These are phyloP conservation scores for Bilobella aurantiaca DNA, from an alignment of 1,140 invertebrate species.

Conservation along the genomic window DNA sequence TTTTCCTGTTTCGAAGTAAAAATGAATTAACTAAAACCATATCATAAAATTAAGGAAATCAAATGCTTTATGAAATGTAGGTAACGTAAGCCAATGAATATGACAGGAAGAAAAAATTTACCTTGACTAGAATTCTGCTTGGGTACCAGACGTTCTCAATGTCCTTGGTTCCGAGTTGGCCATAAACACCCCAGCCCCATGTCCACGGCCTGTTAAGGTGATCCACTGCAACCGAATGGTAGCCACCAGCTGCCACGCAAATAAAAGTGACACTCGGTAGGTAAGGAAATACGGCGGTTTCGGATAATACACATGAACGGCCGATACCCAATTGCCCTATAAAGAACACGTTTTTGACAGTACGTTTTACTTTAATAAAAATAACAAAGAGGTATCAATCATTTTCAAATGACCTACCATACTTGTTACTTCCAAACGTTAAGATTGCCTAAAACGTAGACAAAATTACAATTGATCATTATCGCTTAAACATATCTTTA, in stretches of 20 bases:
- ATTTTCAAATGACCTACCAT: constrained; percentile 6
- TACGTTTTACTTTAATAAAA: no score
- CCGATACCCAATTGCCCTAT: constrained; percentile 29
- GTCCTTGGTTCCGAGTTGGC: constrained; percentile 24
- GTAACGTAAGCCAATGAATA: no score
- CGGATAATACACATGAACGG: constrained; percentile 13
- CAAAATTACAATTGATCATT: background rate
- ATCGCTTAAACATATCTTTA: background rate
- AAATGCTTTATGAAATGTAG: no score
- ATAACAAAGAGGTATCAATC: background rate
- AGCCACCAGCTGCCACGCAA: constrained; percentile 27
- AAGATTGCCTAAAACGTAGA: constrained; percentile 24
- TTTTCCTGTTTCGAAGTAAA: constrained; percentile 25
- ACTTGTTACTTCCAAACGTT: constrained; percentile 26
- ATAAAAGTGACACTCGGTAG: constrained; percentile 29
- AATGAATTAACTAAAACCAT: no score
- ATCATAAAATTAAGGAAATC: no score
- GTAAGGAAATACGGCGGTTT: constrained; percentile 13
- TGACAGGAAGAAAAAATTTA: constrained; percentile 11
- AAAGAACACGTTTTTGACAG: no score
- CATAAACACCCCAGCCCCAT: constrained; percentile 31
- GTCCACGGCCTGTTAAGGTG: constrained; percentile 27
- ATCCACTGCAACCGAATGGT: constrained; percentile 30
- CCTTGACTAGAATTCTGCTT: constrained; percentile 2
- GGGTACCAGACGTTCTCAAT: constrained; percentile 23